Evolutionary conservation across 2,888 invertebrate genomes (phyloP).

Genomic region (Philonicus albiceps): DNA sequence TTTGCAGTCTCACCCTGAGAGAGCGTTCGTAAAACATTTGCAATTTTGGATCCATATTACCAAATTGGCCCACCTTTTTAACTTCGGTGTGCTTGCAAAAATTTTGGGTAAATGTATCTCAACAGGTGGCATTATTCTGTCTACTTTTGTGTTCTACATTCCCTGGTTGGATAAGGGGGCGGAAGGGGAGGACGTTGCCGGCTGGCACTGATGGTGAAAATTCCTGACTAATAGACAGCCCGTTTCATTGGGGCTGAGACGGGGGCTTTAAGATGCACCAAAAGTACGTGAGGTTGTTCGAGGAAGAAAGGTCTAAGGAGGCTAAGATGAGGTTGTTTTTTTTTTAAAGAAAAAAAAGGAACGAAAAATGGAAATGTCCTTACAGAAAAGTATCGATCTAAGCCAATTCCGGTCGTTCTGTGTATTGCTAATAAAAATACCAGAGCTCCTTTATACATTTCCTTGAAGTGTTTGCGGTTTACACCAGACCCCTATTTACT

Average conservation of each 20-base stretch:
- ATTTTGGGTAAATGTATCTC: neutral
- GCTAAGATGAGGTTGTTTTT: neutral
- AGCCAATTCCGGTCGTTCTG: neutral
- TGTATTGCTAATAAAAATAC: neutral
- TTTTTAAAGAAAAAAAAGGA: neutral
- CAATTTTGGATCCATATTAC: neutral
- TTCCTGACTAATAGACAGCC: neutral
- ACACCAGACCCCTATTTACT: neutral
- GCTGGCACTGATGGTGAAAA: neutral
- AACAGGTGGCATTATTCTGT: neutral
- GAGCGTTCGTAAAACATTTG: neutral
- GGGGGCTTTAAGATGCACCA: neutral
- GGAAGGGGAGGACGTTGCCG: neutral
- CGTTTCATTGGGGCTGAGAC: neutral
- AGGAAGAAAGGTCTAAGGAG: neutral
- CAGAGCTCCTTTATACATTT: neutral
- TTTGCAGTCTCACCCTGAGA: neutral
- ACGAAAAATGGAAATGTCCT: conserved; percentile 17
- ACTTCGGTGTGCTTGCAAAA: neutral
- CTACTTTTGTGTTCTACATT: neutral
- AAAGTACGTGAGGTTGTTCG: neutral
- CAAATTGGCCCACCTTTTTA: neutral
- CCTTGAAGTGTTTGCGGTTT: neutral
- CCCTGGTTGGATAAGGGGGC: neutral
- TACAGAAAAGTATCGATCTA: neutral